Conservation (phyloP, 2,888 invertebrate species). For the Caenorhabditis angaria region DNA sequence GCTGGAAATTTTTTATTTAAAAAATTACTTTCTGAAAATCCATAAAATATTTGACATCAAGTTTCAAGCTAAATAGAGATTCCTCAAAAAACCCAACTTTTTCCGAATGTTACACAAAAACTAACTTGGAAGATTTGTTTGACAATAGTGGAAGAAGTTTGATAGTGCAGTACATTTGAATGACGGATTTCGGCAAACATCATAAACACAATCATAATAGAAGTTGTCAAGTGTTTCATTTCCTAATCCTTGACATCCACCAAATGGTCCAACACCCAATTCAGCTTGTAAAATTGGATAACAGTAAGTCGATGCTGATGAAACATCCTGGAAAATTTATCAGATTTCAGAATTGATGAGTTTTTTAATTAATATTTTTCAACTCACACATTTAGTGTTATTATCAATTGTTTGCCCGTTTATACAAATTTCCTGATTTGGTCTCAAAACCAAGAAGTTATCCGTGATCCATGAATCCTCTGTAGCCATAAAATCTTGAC, state of each 20-base stretch:
- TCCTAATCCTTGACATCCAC: slow-evolving; percentile 47
- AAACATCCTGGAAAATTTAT: slow-evolving; percentile 46
- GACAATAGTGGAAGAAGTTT: slow-evolving; percentile 47
- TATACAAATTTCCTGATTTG: slow-evolving; percentile 43
- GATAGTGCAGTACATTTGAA: slow-evolving; percentile 43
- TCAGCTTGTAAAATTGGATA: slow-evolving; percentile 49
- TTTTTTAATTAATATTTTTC: no score
- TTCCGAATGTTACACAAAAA: no score
- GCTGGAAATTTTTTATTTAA: no score
- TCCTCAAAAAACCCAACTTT: no score
- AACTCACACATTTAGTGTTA: slow-evolving; percentile 50
- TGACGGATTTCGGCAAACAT: slow-evolving; percentile 50
- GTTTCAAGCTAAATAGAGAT: no score
- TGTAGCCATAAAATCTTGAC: slow-evolving; percentile 26
- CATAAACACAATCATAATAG: slow-evolving; percentile 61
- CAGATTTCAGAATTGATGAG: no score
- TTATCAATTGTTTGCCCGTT: slow-evolving; percentile 48
- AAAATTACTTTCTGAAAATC: no score
- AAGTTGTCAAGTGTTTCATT: slow-evolving; percentile 46
- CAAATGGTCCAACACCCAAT: slow-evolving; percentile 56
- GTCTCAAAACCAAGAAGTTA: slow-evolving; percentile 44
- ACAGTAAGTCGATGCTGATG: slow-evolving; percentile 27
- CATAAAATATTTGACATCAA: no score
- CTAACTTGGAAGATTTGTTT: slow-evolving; percentile 31
- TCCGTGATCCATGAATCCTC: slow-evolving; percentile 55